These are phyloP conservation scores for Neostethus bicornis DNA, from an alignment of 2,797 vertebrate genomes.

Conservation along the genomic window DNA sequence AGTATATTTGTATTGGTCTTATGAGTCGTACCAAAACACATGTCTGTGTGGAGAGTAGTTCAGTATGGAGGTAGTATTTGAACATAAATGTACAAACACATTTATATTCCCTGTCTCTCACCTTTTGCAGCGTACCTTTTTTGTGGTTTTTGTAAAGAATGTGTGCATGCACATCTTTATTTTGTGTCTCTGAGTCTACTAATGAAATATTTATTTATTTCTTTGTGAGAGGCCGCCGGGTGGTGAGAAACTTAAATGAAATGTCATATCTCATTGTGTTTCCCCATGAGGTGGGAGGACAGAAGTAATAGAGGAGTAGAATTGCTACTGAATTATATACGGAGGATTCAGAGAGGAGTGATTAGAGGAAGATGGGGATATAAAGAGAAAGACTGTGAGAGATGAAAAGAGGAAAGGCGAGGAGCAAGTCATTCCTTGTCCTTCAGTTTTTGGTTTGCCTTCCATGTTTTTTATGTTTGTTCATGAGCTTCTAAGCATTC, in stretches of 20 bases:
- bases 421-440: slow-evolving; percentile 40
- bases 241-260: slow-evolving; percentile 73
- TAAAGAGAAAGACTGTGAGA: slow-evolving; percentile 9
- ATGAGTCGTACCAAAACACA: slow-evolving; percentile 16
- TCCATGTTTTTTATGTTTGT: slow-evolving; percentile 26
- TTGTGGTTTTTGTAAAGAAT: slow-evolving; percentile 11
- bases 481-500: slow-evolving; percentile 31
- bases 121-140: slow-evolving; percentile 6
- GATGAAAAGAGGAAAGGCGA: neutral
- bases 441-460: slow-evolving; percentile 37
- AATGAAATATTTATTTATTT: slow-evolving; percentile 91
- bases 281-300: slow-evolving; percentile 51
- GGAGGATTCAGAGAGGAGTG: slow-evolving; percentile 70
- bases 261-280: slow-evolving; percentile 80
- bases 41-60: slow-evolving; percentile 9
- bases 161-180: slow-evolving; percentile 43
- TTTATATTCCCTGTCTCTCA: slow-evolving; percentile 37
- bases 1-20: slow-evolving; percentile 44
- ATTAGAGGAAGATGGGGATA: slow-evolving; percentile 60
- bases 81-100: slow-evolving; percentile 47
- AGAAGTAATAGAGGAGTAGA: slow-evolving; percentile 56
- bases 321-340: slow-evolving; percentile 74
- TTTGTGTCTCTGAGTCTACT: slow-evolving; percentile 79
- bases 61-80: slow-evolving; percentile 34
- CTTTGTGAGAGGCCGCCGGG: slow-evolving; percentile 66